Evolutionary conservation across 2,113 vertebrate species (phyloP), one percentile per base, ranked within the genome.

Genomic region (Numida meleagris): DNA sequence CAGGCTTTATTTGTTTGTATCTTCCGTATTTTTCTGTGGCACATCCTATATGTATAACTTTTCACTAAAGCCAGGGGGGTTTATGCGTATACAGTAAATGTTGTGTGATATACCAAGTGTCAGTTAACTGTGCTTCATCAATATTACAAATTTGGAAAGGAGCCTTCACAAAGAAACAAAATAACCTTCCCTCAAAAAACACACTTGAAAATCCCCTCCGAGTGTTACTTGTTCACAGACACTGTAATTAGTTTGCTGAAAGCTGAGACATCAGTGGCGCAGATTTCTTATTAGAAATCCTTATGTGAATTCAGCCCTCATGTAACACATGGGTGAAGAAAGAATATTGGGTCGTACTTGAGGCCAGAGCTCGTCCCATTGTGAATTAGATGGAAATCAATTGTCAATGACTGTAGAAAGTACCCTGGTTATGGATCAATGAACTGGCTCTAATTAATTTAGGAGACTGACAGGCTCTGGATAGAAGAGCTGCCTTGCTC

Each of bases 401-500:
- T 88, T 87, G 89, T 46, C 94, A 63, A 2, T 86, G 89, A 89
- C 12, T 88, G 81, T 61, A 90, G 89, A 92, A 91, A 89, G 58
- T 31, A 36, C 36, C 43, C n/a, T 77, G 75, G 65, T 38, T 96
- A 59, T 55, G 91, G 83, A 89, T 95, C 92, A 58, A 12, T 81
- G 94, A 94, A 58, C 68, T 81, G 85, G 20, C 80, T 89, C 83
- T 89, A 80, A 94, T 89, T 85, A 92, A 91, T 96, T 94, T 79
- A 81, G 73, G 61, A 87, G 86, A 59, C 48, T 94, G 91, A 74
- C 92, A 90, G 46, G 43, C 66, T 93, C 88, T 63, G 79, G 55
- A 11, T 51, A 71, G 21, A 34, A 58, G 42, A 79, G 58, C 65
- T 83, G 86, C 50, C 68, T 93, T n/a, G 17, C 57, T 90, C 57